Conservation (phyloP, 2,113 vertebrate species). For the Callipepla squamata region DNA sequence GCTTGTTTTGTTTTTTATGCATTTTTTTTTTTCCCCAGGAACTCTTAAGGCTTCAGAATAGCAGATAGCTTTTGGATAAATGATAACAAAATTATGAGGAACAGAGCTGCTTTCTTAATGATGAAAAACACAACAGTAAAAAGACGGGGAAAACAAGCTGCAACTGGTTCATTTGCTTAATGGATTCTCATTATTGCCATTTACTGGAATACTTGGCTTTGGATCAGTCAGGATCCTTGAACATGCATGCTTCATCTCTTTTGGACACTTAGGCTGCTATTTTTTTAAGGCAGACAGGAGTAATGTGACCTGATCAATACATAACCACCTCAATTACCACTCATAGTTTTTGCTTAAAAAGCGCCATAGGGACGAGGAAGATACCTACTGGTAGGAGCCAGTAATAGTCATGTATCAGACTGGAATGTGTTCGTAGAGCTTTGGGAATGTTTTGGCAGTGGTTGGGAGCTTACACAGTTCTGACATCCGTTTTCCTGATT, state of each 20-base stretch:
- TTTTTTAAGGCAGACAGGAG: neutral
- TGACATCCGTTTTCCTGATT: neutral
- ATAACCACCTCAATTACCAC: neutral
- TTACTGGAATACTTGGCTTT: slow-evolving; percentile 60
- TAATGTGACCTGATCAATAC: neutral
- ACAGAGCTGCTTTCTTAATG: slow-evolving; percentile 42
- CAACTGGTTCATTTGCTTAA: slow-evolving; percentile 11
- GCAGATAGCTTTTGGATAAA: slow-evolving; percentile 59
- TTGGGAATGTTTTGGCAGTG: neutral
- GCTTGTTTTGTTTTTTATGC: slow-evolving; percentile 58
- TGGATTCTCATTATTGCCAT: slow-evolving; percentile 15
- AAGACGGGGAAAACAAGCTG: slow-evolving; percentile 15
- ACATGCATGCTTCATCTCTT: neutral
- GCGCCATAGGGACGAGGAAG: neutral
- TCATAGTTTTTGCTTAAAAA: neutral
- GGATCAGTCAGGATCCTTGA: neutral
- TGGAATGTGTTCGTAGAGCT: neutral
- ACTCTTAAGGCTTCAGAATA: slow-evolving; percentile 10
- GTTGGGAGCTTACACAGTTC: neutral
- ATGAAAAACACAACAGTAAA: slow-evolving; percentile 49
- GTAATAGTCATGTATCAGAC: neutral
- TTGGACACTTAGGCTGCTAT: neutral
- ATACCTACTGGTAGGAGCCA: neutral
- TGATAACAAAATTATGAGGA: slow-evolving; percentile 27
- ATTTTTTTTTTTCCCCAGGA: slow-evolving; percentile 8